These are phyloP conservation scores for Chaenodraco wilsoni DNA, from an alignment of 2,797 vertebrate species.

Conservation along the genomic window DNA sequence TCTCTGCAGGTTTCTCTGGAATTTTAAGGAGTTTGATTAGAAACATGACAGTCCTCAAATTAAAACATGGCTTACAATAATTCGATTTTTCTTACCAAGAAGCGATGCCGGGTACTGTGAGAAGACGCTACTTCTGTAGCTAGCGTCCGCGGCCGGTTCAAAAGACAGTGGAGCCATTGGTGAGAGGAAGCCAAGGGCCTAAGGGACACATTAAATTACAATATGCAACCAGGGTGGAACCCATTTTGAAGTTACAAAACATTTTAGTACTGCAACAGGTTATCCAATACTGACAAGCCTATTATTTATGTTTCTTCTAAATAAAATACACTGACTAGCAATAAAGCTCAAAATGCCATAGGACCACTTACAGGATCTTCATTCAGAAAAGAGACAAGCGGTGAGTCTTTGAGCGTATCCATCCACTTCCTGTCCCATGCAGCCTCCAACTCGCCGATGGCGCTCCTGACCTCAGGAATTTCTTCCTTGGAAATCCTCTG, in stretches of 20 bases:
- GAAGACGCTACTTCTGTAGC: constrained; percentile 69
- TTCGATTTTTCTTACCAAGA: constrained; percentile 46
- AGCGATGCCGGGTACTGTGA: constrained; percentile 74
- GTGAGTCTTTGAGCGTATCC: constrained; percentile 71
- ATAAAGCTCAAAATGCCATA: neutral
- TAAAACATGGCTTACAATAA: neutral
- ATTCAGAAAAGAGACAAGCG: constrained; percentile 77
- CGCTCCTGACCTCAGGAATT: constrained; percentile 63
- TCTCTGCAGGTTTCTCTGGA: constrained; percentile 41
- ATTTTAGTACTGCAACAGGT: neutral
- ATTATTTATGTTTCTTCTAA: neutral
- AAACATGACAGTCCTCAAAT: neutral
- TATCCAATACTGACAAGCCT: neutral
- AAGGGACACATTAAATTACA: constrained; percentile 8
- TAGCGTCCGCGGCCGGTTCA: constrained; percentile 79
- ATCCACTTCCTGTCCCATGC: constrained; percentile 89
- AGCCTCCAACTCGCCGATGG: constrained; percentile 72
- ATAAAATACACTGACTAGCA: neutral
- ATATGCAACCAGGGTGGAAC: neutral
- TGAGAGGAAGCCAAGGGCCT: constrained; percentile 85
- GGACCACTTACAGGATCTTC: constrained; percentile 84
- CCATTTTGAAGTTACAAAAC: neutral
- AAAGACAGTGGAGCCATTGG: constrained; percentile 80
- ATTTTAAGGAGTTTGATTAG: neutral
- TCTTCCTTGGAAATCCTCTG: constrained; percentile 77